These are phyloP conservation scores for Cyprinella venusta DNA, from an alignment of 2,797 vertebrate species.

Conservation along the genomic window DNA sequence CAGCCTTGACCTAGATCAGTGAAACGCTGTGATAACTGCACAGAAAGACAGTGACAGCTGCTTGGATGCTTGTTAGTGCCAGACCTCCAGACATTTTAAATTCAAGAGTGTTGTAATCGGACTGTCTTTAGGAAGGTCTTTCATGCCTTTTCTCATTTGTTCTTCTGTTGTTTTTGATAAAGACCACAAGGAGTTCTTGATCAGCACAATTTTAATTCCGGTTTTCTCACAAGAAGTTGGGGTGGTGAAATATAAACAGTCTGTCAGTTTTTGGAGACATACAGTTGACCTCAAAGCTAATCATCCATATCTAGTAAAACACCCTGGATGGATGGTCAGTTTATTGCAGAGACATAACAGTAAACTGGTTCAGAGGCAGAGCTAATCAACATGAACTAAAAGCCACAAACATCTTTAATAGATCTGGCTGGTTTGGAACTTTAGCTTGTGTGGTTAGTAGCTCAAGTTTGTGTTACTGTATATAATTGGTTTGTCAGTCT, in stretches of 20 bases:
- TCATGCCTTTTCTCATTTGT: not conserved
- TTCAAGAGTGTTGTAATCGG: slow-evolving; percentile 24
- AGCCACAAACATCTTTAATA: no score
- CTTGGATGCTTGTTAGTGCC: slow-evolving; percentile 44
- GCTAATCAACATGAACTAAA: no score
- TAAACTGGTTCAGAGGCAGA: no score
- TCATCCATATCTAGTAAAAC: not conserved
- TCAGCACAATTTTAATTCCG: not conserved
- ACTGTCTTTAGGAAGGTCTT: not conserved
- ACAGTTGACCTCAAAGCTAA: not conserved
- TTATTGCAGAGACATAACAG: no score
- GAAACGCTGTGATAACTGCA: slow-evolving; percentile 35
- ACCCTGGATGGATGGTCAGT: no score
- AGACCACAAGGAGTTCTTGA: not conserved
- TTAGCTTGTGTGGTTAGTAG: no score
- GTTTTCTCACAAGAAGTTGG: not conserved
- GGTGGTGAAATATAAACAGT: not conserved
- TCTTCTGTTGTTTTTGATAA: slow-evolving; percentile 7
- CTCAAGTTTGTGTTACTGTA: no score
- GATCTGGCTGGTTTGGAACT: no score
- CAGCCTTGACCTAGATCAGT: slow-evolving; percentile 54
- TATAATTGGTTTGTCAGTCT: not conserved
- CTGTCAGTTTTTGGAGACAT: not conserved
- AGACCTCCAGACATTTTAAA: slow-evolving; percentile 44
- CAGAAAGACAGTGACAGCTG: slow-evolving; percentile 53